These are phyloP conservation scores for Megaceryle alcyon DNA, from an alignment of 2,797 vertebrate genomes.

Conservation along the genomic window DNA sequence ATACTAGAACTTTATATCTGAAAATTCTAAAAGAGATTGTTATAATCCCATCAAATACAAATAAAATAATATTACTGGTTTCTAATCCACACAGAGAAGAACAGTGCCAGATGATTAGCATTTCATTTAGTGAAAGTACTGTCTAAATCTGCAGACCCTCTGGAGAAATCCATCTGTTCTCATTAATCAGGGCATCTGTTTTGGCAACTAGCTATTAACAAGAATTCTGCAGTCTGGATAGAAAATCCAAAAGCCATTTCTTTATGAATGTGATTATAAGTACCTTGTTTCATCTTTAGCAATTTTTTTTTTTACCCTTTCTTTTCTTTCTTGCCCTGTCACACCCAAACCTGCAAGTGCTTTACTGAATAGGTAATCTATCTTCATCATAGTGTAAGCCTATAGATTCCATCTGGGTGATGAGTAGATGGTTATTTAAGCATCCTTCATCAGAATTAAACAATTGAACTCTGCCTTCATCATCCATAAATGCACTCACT, in stretches of 20 bases:
- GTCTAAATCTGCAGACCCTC: constrained; percentile 58
- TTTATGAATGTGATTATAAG: neutral
- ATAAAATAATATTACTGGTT: neutral
- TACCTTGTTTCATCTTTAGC: neutral
- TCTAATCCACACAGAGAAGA: constrained; percentile 8
- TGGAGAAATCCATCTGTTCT: constrained; percentile 68
- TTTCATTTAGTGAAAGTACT: constrained; percentile 61
- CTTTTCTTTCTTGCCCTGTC: neutral
- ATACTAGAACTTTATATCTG: neutral
- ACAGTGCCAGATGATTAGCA: constrained; percentile 55
- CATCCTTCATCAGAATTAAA: neutral
- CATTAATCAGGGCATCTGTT: constrained; percentile 66
- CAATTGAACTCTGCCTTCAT: neutral
- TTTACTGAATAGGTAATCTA: neutral
- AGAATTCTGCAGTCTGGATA: neutral
- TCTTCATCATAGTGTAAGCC: neutral
- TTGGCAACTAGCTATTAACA: constrained; percentile 44
- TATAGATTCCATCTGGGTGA: neutral
- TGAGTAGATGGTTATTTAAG: constrained; percentile 16
- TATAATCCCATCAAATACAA: neutral
- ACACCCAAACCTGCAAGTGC: constrained; percentile 13
- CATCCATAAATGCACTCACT: neutral
- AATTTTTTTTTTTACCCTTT: neutral
- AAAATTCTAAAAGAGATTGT: neutral
- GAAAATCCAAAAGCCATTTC: neutral